Evolutionary conservation across 92 coral and sea anemone genomes (phyloP).

Genomic region (Hydrozoanthus gracilis): DNA sequence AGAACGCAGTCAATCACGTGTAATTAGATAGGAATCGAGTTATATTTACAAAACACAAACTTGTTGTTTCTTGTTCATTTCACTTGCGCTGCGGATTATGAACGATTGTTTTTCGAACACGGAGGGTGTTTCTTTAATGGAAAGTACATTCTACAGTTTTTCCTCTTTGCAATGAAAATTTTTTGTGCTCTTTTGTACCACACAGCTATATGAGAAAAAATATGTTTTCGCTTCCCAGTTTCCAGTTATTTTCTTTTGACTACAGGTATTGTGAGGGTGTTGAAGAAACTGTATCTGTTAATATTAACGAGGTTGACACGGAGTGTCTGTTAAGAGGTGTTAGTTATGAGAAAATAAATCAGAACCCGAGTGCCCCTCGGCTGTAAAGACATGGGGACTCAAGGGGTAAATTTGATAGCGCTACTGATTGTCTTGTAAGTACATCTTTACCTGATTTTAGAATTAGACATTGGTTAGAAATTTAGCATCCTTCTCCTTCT

Average conservation of each 20-base stretch:
- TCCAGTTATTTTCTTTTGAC: slow-evolving; percentile 25
- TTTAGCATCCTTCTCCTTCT: no score
- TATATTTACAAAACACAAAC: not conserved
- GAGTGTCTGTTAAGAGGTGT: slow-evolving; percentile 43
- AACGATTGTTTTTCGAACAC: not conserved
- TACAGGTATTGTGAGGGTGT: slow-evolving; percentile 39
- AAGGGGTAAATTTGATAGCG: slow-evolving; percentile 22
- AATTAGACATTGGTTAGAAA: not conserved
- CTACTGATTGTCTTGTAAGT: slow-evolving; percentile 43
- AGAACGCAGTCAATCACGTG: not conserved
- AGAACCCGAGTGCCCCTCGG: slow-evolving; percentile 50
- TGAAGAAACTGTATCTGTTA: not conserved
- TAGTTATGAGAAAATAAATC: slow-evolving; percentile 17
- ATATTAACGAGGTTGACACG: slow-evolving; percentile 35
- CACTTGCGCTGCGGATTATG: not conserved
- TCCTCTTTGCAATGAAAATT: not conserved
- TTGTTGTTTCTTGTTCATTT: not conserved
- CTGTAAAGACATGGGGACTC: slow-evolving; percentile 47
- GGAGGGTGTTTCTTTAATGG: not conserved
- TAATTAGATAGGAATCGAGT: not conserved
- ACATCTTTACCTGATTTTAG: not conserved
- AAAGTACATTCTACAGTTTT: not conserved
- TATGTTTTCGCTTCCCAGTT: not conserved
- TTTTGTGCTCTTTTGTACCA: not conserved
- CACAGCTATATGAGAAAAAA: not conserved